phyloP scores from a whole-genome alignment of 2,888 invertebrate species.

The Hedychridium roseum region DNA sequence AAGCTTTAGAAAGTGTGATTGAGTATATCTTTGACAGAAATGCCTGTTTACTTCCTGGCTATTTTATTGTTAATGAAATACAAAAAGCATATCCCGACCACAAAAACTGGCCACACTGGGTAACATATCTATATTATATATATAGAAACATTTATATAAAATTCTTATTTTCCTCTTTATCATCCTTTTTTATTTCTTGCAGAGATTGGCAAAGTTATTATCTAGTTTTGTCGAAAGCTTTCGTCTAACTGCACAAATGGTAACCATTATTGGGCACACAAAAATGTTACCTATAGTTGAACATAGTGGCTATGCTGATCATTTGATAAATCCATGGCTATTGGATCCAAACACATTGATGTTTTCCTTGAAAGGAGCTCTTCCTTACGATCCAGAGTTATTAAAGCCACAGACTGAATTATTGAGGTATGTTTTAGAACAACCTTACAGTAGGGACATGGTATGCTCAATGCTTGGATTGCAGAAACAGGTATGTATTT shows the following conservation, averaged over 20 bases:
- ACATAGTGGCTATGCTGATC: conserved; percentile 89
- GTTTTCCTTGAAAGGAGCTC: conserved; percentile 74
- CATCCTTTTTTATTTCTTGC: conserved; percentile 49
- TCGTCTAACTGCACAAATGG: conserved; percentile 93
- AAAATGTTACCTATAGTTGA: conserved; percentile 94
- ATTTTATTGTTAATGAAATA: conserved; percentile 94
- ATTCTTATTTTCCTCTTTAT: background rate
- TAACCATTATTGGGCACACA: conserved; percentile 88
- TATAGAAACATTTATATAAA: background rate
- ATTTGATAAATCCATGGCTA: conserved; percentile 92
- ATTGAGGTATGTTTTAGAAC: conserved; percentile 88
- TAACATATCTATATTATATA: conserved; percentile 62
- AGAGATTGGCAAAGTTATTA: conserved; percentile 86
- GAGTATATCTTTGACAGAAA: conserved; percentile 92
- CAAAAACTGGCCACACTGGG: conserved; percentile 91
- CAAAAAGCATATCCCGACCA: conserved; percentile 86
- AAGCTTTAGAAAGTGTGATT: conserved; percentile 82
- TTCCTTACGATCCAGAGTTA: conserved; percentile 90
- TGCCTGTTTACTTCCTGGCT: conserved; percentile 90
- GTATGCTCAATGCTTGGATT: conserved; percentile 93
- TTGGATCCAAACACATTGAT: conserved; percentile 84
- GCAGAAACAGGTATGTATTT: conserved; percentile 80
- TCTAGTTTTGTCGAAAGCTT: conserved; percentile 93
- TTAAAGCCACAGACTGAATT: conserved; percentile 88
- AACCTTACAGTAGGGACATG: conserved; percentile 96